phyloP scores from a whole-genome alignment of 2,113 vertebrate species.

The Collichthys lucidus region DNA sequence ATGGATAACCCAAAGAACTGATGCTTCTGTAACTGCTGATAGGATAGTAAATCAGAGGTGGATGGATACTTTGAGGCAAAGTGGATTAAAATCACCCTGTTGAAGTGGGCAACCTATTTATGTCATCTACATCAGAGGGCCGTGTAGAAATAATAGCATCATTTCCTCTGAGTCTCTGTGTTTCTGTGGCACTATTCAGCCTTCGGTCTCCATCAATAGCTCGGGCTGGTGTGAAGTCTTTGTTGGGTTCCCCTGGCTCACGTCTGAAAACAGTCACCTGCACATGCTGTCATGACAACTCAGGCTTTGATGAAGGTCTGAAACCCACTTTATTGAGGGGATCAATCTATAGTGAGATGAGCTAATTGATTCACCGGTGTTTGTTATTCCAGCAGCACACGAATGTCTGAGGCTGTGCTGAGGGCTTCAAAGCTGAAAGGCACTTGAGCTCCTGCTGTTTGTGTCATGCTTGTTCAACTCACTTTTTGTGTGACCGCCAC shows the following conservation, averaged over 20 bases:
- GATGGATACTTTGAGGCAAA: neutral
- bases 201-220: slow-evolving; percentile 65
- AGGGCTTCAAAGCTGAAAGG: neutral
- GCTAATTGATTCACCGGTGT: slow-evolving; percentile 30
- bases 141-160: slow-evolving; percentile 49
- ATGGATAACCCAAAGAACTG: too few relatives aligned
- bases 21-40: too few relatives aligned
- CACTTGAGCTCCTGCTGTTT: neutral
- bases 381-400: slow-evolving; percentile 26
- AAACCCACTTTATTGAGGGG: neutral
- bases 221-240: slow-evolving; percentile 76
- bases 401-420: neutral
- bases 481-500: neutral
- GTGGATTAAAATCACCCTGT: slow-evolving; percentile 44
- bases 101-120: slow-evolving; percentile 52
- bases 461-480: neutral
- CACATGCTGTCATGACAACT: slow-evolving; percentile 63
- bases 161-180: slow-evolving; percentile 43
- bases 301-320: slow-evolving; percentile 52
- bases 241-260: slow-evolving; percentile 49
- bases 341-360: neutral
- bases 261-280: slow-evolving; percentile 69
- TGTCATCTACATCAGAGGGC: slow-evolving; percentile 55
- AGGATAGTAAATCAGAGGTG: too few relatives aligned
- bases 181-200: slow-evolving; percentile 69